These are phyloP conservation scores for Drosophila sproati DNA, from an alignment of 1,140 invertebrate species.

Conservation along the genomic window DNA sequence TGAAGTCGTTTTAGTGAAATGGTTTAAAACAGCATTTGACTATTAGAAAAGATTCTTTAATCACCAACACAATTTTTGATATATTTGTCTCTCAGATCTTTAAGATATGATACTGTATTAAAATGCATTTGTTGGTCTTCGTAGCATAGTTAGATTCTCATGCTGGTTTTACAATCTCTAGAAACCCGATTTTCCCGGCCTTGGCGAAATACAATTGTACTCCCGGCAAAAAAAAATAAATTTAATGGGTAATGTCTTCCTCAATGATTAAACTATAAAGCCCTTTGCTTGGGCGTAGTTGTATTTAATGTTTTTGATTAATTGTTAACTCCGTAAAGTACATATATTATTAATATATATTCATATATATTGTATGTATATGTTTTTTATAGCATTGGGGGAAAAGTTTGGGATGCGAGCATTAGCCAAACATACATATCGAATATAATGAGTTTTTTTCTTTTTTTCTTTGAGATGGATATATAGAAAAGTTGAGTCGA, in stretches of 20 bases:
- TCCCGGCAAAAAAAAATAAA: neutral
- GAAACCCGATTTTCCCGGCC: neutral
- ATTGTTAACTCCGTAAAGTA: slow-evolving; percentile 4
- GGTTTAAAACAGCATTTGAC: no score
- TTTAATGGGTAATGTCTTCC: neutral
- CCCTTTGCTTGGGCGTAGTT: neutral
- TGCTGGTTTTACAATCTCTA: neutral
- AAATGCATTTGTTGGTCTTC: slow-evolving; percentile 2
- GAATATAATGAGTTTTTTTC: neutral
- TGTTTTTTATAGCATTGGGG: neutral
- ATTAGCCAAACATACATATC: slow-evolving; percentile 9
- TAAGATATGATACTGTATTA: neutral
- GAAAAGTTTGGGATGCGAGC: neutral
- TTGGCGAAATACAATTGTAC: no score
- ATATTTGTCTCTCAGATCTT: no score
- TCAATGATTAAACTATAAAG: neutral
- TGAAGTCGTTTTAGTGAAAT: no score
- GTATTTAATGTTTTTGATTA: neutral
- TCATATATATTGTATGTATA: neutral
- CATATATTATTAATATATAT: neutral
- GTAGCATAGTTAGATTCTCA: neutral
- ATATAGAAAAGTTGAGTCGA: no score
- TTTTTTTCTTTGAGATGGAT: neutral
- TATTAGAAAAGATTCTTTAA: no score
- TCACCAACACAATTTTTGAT: no score